Conservation (phyloP, 1,140 invertebrate genomes). For the Trissolcus basalis region DNA sequence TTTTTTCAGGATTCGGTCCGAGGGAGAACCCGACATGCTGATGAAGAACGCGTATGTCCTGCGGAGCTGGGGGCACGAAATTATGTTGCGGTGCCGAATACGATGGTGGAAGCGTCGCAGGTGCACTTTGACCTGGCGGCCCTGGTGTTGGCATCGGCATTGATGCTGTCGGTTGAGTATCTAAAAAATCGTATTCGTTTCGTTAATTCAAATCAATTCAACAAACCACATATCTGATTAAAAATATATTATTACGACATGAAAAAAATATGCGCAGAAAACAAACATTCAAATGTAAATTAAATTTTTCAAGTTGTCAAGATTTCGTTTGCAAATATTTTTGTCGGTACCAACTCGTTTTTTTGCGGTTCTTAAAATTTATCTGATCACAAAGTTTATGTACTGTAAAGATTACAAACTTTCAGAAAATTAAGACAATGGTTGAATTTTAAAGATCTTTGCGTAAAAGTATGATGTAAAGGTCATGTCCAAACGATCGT, state of each 20-base stretch:
- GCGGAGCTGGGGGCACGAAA: constrained; percentile 47
- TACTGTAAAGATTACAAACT: not conserved
- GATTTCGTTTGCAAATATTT: too few species aligned
- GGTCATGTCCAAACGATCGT: not conserved
- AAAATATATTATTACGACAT: too few species aligned
- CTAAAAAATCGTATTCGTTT: constrained; percentile 32
- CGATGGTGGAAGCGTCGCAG: constrained; percentile 36
- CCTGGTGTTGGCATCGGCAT: constrained; percentile 52
- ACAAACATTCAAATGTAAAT: too few species aligned
- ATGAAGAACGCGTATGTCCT: constrained; percentile 65
- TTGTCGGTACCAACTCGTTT: too few species aligned
- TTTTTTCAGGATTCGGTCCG: constrained; percentile 68
- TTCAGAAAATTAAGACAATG: not conserved
- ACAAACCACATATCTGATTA: too few species aligned
- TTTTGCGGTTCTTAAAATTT: not conserved
- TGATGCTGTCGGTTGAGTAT: constrained; percentile 45
- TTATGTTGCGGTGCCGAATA: constrained; percentile 35
- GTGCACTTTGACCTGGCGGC: constrained; percentile 23
- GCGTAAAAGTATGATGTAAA: not conserved
- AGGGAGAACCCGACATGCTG: constrained; percentile 62
- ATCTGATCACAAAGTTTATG: not conserved
- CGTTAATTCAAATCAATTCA: not conserved
- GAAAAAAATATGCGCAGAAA: too few species aligned
- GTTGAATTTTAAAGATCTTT: not conserved
- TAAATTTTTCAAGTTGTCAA: too few species aligned